phyloP scores from a whole-genome alignment of 2,797 vertebrate genomes.

The Lepidocolaptes lacrymiger region DNA sequence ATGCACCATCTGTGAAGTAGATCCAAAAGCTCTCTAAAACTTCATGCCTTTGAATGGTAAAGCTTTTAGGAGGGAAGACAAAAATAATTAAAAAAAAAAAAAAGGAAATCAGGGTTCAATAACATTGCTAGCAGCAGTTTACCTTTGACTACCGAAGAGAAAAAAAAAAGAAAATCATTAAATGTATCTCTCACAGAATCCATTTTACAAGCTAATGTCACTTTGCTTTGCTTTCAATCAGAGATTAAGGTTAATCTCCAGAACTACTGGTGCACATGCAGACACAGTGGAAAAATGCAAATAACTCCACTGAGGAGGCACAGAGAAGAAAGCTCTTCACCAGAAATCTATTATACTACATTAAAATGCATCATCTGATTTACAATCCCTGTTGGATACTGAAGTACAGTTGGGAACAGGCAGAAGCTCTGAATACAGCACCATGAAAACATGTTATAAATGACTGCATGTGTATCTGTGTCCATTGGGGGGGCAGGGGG shows the following conservation, averaged over 20 bases:
- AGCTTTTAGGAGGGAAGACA: neutral
- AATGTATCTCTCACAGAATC: conserved; percentile 6
- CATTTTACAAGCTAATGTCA: conserved; percentile 30
- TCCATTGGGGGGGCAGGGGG: neutral
- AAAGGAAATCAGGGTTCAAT: neutral
- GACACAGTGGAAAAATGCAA: neutral
- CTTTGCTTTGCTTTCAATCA: conserved; percentile 40
- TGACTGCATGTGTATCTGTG: neutral
- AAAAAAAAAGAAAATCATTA: neutral
- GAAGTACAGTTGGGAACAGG: neutral
- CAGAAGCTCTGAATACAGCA: neutral
- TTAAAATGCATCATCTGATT: conserved; percentile 47
- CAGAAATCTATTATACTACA: conserved; percentile 27
- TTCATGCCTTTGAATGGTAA: neutral
- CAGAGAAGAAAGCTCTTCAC: neutral
- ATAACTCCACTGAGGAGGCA: neutral
- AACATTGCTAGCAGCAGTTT: neutral
- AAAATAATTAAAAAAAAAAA: neutral
- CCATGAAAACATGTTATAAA: neutral
- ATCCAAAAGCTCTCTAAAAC: neutral
- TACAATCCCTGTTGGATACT: neutral
- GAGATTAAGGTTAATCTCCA: conserved; percentile 47
- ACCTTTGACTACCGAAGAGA: neutral
- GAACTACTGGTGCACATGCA: neutral
- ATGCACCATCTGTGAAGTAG: neutral